Evolutionary conservation across 2,888 invertebrate genomes (phyloP).

Genomic region (Halictus ligatus): DNA sequence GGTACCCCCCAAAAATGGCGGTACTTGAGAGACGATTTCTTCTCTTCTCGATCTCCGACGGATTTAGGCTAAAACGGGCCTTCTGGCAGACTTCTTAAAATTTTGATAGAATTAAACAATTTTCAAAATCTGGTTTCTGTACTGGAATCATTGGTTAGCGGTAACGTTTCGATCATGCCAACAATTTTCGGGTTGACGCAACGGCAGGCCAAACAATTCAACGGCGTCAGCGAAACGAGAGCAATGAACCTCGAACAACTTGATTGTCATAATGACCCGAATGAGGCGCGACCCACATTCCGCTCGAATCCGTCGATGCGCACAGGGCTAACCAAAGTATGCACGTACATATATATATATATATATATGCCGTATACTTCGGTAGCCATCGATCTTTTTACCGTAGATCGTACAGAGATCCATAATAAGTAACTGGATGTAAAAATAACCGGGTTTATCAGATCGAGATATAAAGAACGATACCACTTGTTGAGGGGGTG

Average conservation of each 20-base stretch:
- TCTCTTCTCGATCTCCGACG: too few relatives aligned
- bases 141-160: not conserved
- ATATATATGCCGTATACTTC: not conserved
- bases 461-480: not conserved
- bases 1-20: too few relatives aligned
- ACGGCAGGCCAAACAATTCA: conserved; percentile 13
- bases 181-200: not conserved
- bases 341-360: not conserved
- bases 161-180: not conserved
- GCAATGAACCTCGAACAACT: conserved; percentile 48
- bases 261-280: conserved; percentile 64
- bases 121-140: not conserved
- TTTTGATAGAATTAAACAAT: too few relatives aligned
- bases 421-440: not conserved
- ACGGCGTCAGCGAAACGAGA: conserved; percentile 45
- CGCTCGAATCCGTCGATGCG: not conserved
- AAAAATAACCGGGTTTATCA: conserved; percentile 12
- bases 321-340: conserved; percentile 16
- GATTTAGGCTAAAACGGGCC: too few relatives aligned
- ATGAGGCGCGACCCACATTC: conserved; percentile 68
- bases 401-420: not conserved
- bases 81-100: too few relatives aligned
- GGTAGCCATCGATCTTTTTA: not conserved
- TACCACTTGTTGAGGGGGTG: conserved; percentile 10
- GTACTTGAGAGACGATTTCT: too few relatives aligned